phyloP scores from a whole-genome alignment of 2,797 vertebrate genomes.

The Crenichthys baileyi region DNA sequence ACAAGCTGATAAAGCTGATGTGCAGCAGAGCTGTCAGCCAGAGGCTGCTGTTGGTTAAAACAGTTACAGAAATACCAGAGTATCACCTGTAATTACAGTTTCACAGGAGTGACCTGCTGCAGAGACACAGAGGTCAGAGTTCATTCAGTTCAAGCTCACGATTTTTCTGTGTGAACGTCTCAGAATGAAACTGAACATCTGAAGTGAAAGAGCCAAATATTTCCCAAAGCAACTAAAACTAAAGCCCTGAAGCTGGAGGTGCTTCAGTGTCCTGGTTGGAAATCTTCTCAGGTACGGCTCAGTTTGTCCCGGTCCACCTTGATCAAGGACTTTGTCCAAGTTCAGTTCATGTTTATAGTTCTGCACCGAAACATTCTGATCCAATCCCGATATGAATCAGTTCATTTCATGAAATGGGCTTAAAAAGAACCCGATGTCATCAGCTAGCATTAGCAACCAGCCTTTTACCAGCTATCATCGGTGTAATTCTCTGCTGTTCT shows the following conservation, averaged over 20 bases:
- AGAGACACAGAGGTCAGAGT: not conserved
- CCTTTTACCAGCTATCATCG: not conserved
- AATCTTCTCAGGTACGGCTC: too few relatives aligned
- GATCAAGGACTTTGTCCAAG: not conserved
- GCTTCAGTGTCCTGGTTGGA: too few relatives aligned
- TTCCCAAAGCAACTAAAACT: not conserved
- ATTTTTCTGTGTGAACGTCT: not conserved
- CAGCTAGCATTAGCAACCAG: not conserved
- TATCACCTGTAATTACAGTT: constrained; percentile 31
- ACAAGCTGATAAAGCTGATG: constrained; percentile 24
- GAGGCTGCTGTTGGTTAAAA: constrained; percentile 2
- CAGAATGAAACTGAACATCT: not conserved
- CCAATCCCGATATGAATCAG: not conserved
- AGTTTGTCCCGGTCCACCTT: not conserved
- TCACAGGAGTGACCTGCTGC: not conserved
- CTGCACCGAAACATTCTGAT: not conserved
- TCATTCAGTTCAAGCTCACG: not conserved
- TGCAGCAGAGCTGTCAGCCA: constrained; percentile 3
- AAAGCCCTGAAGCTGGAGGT: not conserved
- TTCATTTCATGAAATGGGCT: not conserved
- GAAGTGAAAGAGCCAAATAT: not conserved
- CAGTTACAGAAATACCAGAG: constrained; percentile 29
- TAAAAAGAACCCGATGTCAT: not conserved
- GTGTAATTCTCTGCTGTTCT: not conserved
- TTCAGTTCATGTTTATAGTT: not conserved